These are phyloP conservation scores for Drosophila setifemur DNA, from an alignment of 1,140 invertebrate genomes.

Conservation along the genomic window DNA sequence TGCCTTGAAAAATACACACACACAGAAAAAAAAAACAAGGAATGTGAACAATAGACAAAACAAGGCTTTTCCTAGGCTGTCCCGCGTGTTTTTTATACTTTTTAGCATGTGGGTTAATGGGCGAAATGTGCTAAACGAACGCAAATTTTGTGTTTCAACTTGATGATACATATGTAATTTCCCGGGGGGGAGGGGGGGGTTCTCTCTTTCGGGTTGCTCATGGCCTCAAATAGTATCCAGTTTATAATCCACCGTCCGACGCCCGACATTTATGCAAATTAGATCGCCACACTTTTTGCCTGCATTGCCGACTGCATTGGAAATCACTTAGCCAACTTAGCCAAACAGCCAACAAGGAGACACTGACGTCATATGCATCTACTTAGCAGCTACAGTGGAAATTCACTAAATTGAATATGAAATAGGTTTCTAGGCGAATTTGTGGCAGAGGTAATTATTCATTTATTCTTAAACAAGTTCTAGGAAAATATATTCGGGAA, in stretches of 20 bases:
- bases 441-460: too few relatives aligned
- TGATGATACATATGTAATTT: conserved; percentile 18
- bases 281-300: conserved; percentile 18
- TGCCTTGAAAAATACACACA: conserved; percentile 60
- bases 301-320: conserved; percentile 67
- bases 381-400: conserved; percentile 1
- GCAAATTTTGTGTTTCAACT: conserved; percentile 35
- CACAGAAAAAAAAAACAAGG: conserved; percentile 28
- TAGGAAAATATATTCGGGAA: too few relatives aligned
- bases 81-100: neutral
- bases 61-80: conserved; percentile 18
- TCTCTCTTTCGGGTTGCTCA: too few relatives aligned
- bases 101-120: conserved; percentile 74
- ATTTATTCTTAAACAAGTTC: neutral
- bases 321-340: conserved; percentile 72
- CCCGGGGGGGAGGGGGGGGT: too few relatives aligned
- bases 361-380: conserved; percentile 34
- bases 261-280: conserved; percentile 68
- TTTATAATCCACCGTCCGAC: conserved; percentile 24
- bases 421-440: too few relatives aligned
- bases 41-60: conserved; percentile 58
- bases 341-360: conserved; percentile 32
- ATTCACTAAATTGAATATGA: neutral
- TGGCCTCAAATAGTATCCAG: conserved; percentile 15
- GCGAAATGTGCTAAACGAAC: conserved; percentile 72